These are phyloP conservation scores for Indicator indicator DNA, from an alignment of 2,113 vertebrate genomes.

Conservation along the genomic window DNA sequence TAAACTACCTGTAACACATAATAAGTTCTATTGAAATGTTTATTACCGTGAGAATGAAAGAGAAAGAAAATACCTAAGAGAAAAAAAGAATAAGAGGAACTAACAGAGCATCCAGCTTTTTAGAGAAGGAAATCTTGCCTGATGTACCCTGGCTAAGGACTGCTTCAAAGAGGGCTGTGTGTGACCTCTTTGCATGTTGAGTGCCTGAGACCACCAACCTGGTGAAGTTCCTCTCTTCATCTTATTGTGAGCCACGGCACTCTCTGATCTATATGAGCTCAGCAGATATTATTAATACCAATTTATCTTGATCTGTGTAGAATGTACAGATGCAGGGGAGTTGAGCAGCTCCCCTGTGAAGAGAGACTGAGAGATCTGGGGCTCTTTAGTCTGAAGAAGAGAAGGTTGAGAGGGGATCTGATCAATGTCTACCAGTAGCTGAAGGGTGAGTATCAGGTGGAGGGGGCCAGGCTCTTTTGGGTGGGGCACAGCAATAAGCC, in stretches of 20 bases:
- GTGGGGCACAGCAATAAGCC: no score
- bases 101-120: not conserved
- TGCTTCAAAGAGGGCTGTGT: not conserved
- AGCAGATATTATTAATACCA: not conserved
- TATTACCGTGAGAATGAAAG: not conserved
- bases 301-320: not conserved
- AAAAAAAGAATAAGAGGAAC: not conserved
- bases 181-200: not conserved
- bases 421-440: no score
- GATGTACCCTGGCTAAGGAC: not conserved
- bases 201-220: not conserved
- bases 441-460: no score
- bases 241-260: not conserved
- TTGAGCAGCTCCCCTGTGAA: no score
- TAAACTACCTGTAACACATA: not conserved
- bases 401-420: no score
- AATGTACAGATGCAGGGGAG: not conserved
- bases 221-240: not conserved
- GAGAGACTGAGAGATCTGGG: no score
- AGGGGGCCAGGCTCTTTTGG: no score
- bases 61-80: not conserved
- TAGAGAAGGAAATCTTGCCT: not conserved
- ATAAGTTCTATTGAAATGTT: fast-evolving
- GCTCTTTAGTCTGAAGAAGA: no score
- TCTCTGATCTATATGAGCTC: not conserved